A percentile compares a stretch with the other conserved stretches of the same genome.
These are phyloP conservation scores for Drosophila sechellia DNA, from an alignment of 1,140 invertebrate genomes.

Conservation along the genomic window DNA sequence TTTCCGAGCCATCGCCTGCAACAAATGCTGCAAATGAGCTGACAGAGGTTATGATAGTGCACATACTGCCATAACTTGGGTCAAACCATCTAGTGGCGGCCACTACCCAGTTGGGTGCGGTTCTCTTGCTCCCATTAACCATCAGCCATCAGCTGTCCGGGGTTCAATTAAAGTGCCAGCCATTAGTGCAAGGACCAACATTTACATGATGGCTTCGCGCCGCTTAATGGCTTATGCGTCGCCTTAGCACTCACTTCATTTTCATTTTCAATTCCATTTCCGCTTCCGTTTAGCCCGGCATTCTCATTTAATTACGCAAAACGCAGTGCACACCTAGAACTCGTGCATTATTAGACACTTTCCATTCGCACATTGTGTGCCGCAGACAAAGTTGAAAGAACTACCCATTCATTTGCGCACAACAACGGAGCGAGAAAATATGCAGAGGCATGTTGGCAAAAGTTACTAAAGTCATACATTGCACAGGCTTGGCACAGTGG, in stretches of 20 bases:
- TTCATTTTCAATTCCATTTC: conserved; percentile 31
- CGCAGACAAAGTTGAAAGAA: conserved; percentile 53
- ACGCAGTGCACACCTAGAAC: conserved; percentile 46
- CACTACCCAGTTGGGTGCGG: conserved; percentile 48
- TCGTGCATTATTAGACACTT: conserved; percentile 69
- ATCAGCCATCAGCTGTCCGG: conserved; percentile 2
- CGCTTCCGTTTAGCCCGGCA: conserved; percentile 63
- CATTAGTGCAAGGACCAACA: conserved; percentile 59
- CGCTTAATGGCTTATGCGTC: conserved; percentile 65
- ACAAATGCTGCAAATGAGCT: conserved; percentile 81
- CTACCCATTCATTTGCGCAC: conserved; percentile 54
- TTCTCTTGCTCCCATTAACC: conserved; percentile 30
- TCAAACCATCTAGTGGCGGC: conserved; percentile 15
- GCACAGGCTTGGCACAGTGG: conserved; percentile 21
- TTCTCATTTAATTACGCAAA: conserved; percentile 77
- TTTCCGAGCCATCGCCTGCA: conserved; percentile 51
- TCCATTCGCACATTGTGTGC: conserved; percentile 37
- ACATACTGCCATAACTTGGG: conserved; percentile 50
- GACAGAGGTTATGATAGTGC: conserved; percentile 73
- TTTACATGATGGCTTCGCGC: conserved; percentile 62
- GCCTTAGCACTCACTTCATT: conserved; percentile 69
- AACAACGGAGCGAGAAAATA: conserved; percentile 36
- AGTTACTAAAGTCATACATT: conserved; percentile 65
- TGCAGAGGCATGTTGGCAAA: conserved; percentile 33
- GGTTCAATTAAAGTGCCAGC: conserved; percentile 74